Evolutionary conservation across 1,140 invertebrate genomes (phyloP).

Genomic region (Agraylea sexmaculata): DNA sequence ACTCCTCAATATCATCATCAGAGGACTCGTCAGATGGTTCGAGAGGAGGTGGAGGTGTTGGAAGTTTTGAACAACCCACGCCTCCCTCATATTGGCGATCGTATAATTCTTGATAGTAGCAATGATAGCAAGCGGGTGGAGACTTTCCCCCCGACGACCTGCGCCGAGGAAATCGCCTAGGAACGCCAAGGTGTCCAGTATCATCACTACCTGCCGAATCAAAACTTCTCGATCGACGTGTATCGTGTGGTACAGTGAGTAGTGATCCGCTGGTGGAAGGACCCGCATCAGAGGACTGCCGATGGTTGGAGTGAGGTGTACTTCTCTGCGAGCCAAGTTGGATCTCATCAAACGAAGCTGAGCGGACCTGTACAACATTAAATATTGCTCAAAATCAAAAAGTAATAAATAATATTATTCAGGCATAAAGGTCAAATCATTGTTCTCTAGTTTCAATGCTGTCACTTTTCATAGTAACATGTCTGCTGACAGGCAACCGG

Average conservation of each 20-base stretch:
- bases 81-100: constrained; percentile 35
- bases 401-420: constrained; percentile 1
- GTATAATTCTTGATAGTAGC: constrained; percentile 51
- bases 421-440: not conserved
- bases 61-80: constrained; percentile 16
- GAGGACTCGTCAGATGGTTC: constrained; percentile 35
- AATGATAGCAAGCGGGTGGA: constrained; percentile 50
- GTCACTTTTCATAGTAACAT: not conserved
- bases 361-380: constrained; percentile 42
- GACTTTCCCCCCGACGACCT: constrained; percentile 49
- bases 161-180: constrained; percentile 47
- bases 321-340: constrained; percentile 61
- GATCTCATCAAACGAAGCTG: constrained; percentile 79
- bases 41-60: constrained; percentile 20
- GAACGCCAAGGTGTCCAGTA: constrained; percentile 53
- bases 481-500: constrained; percentile 10
- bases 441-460: not conserved
- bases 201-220: constrained; percentile 59
- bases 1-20: constrained; percentile 42
- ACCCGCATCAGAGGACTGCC: constrained; percentile 33
- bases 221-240: constrained; percentile 60
- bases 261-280: constrained; percentile 38
- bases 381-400: constrained; percentile 6
- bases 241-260: constrained; percentile 51
- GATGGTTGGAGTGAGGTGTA: constrained; percentile 28